A percentile compares a stretch with the other conserved stretches of the same genome.
Conservation (phyloP, 2,113 vertebrate species). For the Cyphomyrus plagiostoma region DNA sequence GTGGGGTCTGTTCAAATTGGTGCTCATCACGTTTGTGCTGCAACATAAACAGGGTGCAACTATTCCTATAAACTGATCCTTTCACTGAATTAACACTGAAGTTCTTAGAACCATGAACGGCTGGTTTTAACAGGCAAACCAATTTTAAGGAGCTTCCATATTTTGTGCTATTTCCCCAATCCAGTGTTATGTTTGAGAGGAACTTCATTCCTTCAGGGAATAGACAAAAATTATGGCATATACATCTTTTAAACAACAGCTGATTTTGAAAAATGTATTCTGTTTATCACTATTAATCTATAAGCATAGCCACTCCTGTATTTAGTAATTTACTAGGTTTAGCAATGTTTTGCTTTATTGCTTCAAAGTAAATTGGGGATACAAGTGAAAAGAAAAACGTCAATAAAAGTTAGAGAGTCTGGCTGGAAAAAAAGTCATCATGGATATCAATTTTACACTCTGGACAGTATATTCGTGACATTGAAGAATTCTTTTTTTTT, state of each 20-base stretch:
- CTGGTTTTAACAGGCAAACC: neutral
- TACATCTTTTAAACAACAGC: neutral
- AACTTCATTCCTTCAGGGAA: neutral
- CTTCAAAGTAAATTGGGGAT: neutral
- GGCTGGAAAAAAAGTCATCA: neutral
- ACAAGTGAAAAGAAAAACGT: neutral
- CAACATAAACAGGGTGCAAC: neutral
- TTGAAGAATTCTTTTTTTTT: neutral
- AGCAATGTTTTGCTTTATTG: neutral
- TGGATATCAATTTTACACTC: neutral
- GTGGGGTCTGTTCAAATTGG: neutral
- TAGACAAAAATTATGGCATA: neutral
- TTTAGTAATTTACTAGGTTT: neutral
- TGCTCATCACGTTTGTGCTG: neutral
- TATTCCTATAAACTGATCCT: neutral
- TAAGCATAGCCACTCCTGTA: neutral
- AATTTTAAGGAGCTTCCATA: constrained; percentile 8
- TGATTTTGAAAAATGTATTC: neutral
- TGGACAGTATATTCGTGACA: neutral
- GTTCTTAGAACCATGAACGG: neutral
- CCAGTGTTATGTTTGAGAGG: neutral
- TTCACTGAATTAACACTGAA: neutral
- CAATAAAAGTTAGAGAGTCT: neutral
- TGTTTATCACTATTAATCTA: neutral
- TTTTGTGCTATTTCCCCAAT: neutral